These are phyloP conservation scores for Ptychoptera contaminata DNA, from an alignment of 2,888 invertebrate species.

Conservation along the genomic window DNA sequence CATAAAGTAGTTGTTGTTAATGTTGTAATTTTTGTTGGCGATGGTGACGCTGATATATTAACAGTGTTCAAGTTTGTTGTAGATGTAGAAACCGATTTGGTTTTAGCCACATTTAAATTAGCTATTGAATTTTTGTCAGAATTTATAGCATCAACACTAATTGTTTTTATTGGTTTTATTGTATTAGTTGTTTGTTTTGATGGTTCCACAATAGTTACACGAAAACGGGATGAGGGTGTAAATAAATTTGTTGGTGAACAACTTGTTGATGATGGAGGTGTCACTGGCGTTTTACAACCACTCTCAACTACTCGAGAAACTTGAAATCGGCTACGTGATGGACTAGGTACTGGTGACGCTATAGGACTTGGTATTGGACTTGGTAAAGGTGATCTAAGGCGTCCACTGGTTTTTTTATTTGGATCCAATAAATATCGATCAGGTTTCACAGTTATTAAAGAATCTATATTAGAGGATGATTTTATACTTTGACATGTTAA, in stretches of 20 bases:
- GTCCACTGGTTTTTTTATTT: conserved; percentile 25
- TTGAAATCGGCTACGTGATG: conserved; percentile 30
- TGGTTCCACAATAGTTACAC: conserved; percentile 12
- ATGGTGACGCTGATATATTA: conserved; percentile 18
- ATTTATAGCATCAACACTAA: neutral
- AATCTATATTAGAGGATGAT: conserved; percentile 28
- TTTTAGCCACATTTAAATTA: neutral
- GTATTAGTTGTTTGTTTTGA: neutral
- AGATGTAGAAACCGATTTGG: neutral
- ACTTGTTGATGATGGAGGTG: conserved; percentile 19
- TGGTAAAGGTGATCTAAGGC: conserved; percentile 52
- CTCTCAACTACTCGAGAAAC: conserved; percentile 28
- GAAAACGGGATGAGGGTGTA: conserved; percentile 8
- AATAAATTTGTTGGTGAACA: conserved; percentile 6
- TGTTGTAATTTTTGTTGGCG: conserved; percentile 13
- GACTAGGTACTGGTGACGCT: conserved; percentile 47
- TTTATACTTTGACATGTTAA: conserved; percentile 49
- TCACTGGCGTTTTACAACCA: conserved; percentile 17
- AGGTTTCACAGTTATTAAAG: conserved; percentile 15
- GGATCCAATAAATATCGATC: conserved; percentile 16
- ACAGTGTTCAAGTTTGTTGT: conserved; percentile 1
- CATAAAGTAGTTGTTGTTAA: conserved; percentile 7
- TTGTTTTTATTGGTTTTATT: neutral
- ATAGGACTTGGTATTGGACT: conserved; percentile 47
- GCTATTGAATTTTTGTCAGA: neutral